Percentiles rank a stretch among this genome's conserved stretches.
Conservation (phyloP, 1,140 invertebrate genomes). For the Drosophila equinoxialis region DNA sequence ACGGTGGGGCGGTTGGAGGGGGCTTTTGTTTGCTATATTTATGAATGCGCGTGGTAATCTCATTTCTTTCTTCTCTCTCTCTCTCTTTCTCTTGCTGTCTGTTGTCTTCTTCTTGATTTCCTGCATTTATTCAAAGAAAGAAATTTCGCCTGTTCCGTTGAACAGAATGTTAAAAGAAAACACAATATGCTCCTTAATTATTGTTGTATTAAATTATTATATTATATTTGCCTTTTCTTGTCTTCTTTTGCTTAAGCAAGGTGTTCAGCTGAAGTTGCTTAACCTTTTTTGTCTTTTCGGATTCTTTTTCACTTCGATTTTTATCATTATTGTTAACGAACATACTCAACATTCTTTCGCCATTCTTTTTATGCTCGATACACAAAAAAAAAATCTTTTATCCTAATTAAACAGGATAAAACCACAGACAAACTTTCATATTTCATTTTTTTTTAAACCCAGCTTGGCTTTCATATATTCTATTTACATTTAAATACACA, state of each 20-base stretch:
- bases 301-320: constrained; percentile 4
- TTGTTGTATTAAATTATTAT: constrained; percentile 53
- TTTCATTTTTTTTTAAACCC: too few species aligned
- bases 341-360: constrained; percentile 1
- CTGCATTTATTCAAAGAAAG: constrained; percentile 5
- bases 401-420: not conserved
- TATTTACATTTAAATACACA: too few species aligned
- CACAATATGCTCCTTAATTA: constrained; percentile 49
- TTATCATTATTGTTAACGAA: constrained; percentile 4
- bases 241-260: constrained; percentile 34
- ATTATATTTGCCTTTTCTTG: constrained; percentile 46
- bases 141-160: constrained; percentile 10
- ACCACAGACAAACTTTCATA: not conserved
- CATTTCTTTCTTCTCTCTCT: not conserved
- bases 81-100: too few species aligned
- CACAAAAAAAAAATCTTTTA: not conserved
- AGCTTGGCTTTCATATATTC: too few species aligned
- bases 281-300: constrained; percentile 20
- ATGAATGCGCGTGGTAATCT: constrained; percentile 12
- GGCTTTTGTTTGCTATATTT: constrained; percentile 11
- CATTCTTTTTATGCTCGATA: not conserved
- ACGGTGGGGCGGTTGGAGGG: not conserved
- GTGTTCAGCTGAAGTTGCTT: constrained; percentile 38
- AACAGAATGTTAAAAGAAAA: constrained; percentile 4
- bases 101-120: constrained; percentile 16